Base-by-base conservation (phyloP, 2,113 vertebrate genomes). In the Puntigrus tetrazona region DNA sequence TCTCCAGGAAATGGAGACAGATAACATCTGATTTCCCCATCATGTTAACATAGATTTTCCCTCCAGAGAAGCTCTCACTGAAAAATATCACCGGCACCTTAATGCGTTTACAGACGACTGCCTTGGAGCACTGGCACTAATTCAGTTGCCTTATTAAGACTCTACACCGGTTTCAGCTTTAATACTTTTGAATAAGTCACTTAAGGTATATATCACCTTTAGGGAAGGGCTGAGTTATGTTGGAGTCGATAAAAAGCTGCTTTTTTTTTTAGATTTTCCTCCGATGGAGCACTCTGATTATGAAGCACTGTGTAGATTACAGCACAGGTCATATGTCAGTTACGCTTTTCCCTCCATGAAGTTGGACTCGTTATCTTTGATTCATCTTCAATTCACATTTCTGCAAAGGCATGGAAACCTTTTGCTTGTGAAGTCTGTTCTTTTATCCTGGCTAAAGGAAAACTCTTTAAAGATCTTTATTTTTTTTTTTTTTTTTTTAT, bases 61-160 rank as follows among this genome's bases (percentile, higher is more conserved):
- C 65, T 81, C 43, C 41, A 45, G 78, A 67, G 61, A 43, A 76
- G 45, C 43, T 78, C 52, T 78, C 31, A 1, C 14, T 78, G 47
- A 72, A 70, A 82, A 82, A 82, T 82, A 82, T 82, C 45, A 70
- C 80, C 22, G 29, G 27, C 63, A 52, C 76, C 82, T 75, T 85
- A 84, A 89, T 90, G 78, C 84, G 83, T 88, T 43, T 83, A 41
- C 41, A 87, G 65, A 52, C 47, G 80, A 70, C 43, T 25, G 65
- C 80, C 80, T 70, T 27, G 63, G 59, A 82, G 80, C 80, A 36
- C 65, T 36, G 31, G 31, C 65, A 70, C 80, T 82, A 82, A 82
- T 82, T 82, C 80, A 82, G 80, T 70, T 59, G 61, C 61, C 78
- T 81, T 81, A 81, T 81, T 81, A 82, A 82, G 80, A 82, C 80